Base-by-base conservation (phyloP, 2,888 invertebrate species). In the Ichneumoninae sp. region DNA sequence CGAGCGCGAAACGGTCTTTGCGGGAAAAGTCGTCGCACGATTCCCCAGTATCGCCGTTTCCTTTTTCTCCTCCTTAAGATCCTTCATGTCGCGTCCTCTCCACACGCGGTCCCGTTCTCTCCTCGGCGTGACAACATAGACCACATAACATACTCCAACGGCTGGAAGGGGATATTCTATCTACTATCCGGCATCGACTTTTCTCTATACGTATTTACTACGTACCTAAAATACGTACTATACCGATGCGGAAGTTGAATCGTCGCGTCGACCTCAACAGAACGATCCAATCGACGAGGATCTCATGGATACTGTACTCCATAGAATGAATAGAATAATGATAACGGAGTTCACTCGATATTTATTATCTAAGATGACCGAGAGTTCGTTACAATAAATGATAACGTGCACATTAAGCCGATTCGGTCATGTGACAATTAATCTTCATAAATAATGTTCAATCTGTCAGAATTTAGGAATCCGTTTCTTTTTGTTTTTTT, bases 181-280 rank as follows among this genome's bases (percentile, higher is more conserved):
- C 75, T 75, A 70, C 52, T 65, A 65, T 73, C 71, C 54, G 44
- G 66, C 73, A 66, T 80, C 73, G 80, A 80, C 63, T 81, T 69
- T 70, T 75, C 68, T 68, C 81, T 47, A 66, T 81, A 81, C 68
- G 68, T 80, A 80, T 81, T 79, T 81, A 70, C 81, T 70, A 70
- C 63, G 69, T 81, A 75, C 60, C 69, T 75, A 65, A 52, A 54
- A 75, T 65, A 65, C 75, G 65, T 75, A 47, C 81, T 70, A 70
- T 76, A 81, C 75, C 63, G 75, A 81, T 36, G 81, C 81, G 81
- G 81, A 81, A 81, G 81, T 81, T 70, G 60, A 81, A 65, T 75
- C 75, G 81, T 70, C 74, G 19, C 63, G 75, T 70, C 81, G 75
- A 81, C 81, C 75, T 76, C 75, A 52, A 63, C 50, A 81, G 69